Evolutionary conservation across 2,113 vertebrate species (phyloP).

Genomic region (Podarcis muralis): DNA sequence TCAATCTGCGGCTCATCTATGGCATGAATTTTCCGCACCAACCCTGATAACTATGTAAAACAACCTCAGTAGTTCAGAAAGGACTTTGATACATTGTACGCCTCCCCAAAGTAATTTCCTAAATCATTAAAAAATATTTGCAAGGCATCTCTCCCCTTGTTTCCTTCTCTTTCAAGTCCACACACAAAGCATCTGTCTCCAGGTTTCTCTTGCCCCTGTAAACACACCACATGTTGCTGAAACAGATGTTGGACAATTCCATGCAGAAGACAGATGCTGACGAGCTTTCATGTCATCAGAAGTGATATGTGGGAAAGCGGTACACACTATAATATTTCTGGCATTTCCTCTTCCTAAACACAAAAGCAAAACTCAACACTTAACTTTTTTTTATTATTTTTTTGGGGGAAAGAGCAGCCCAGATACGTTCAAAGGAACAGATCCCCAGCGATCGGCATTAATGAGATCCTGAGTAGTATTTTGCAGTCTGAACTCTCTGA

Average conservation of each 20-base stretch:
- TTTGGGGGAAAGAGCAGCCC: neutral
- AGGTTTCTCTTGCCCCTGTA: slow-evolving; percentile 23
- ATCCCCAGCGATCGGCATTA: neutral
- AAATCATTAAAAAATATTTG: slow-evolving; percentile 33
- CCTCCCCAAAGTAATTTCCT: slow-evolving; percentile 7
- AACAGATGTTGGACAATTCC: slow-evolving; percentile 2
- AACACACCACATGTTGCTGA: neutral
- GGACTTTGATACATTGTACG: slow-evolving; percentile 8
- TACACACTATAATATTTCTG: slow-evolving; percentile 16
- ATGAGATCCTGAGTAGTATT: slow-evolving; percentile 2
- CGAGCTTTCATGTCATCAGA: slow-evolving; percentile 23
- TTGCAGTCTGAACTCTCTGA: neutral
- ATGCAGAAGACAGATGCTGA: slow-evolving; percentile 34
- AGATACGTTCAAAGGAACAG: slow-evolving; percentile 9
- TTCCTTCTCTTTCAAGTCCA: neutral
- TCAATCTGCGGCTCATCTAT: neutral
- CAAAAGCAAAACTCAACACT: slow-evolving; percentile 24
- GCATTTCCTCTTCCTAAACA: slow-evolving; percentile 32
- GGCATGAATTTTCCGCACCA: neutral
- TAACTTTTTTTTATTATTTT: neutral
- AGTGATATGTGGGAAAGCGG: slow-evolving; percentile 7
- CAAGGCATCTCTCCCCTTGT: slow-evolving; percentile 18
- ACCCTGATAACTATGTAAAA: neutral
- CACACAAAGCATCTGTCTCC: slow-evolving; percentile 1
- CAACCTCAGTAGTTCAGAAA: neutral